A percentile compares a stretch with the other conserved stretches of the same genome.
Evolutionary conservation across 2,888 invertebrate genomes (phyloP).

Genomic region (Sarcophaga caerulescens): DNA sequence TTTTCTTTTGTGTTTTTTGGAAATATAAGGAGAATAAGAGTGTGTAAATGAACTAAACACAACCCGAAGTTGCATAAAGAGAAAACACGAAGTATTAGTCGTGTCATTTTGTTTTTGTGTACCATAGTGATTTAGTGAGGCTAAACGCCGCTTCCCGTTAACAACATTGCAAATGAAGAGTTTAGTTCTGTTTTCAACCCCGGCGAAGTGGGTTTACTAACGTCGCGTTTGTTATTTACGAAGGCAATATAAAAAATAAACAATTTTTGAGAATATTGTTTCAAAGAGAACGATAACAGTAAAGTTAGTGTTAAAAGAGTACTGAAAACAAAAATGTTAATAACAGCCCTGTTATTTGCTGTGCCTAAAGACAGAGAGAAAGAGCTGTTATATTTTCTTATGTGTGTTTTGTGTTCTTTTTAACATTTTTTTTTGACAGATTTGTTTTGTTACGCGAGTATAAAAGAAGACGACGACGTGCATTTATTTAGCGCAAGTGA

Average conservation of each 20-base stretch:
- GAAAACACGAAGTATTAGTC: conserved; percentile 58
- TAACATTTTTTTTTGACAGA: conserved; percentile 56
- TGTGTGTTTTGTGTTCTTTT: conserved; percentile 58
- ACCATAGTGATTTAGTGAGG: conserved; percentile 51
- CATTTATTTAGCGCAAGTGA: conserved; percentile 60
- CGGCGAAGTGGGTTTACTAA: conserved; percentile 68
- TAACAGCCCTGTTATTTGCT: conserved; percentile 20
- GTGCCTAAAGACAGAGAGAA: conserved; percentile 17
- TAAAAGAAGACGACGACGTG: conserved; percentile 61
- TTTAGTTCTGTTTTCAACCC: conserved; percentile 73
- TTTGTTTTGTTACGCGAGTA: conserved; percentile 65
- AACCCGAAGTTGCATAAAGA: conserved; percentile 61
- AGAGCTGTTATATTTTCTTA: conserved; percentile 47
- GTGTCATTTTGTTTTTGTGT: conserved; percentile 49
- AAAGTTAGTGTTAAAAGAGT: conserved; percentile 57
- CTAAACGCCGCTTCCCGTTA: conserved; percentile 64
- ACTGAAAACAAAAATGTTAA: conserved; percentile 26
- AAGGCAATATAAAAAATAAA: conserved; percentile 51
- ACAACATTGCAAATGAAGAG: conserved; percentile 68
- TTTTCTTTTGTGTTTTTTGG: conserved; percentile 50
- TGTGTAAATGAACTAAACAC: conserved; percentile 46
- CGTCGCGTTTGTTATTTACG: conserved; percentile 63
- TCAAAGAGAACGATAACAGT: conserved; percentile 40
- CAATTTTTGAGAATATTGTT: conserved; percentile 55
- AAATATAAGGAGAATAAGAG: conserved; percentile 64